Conservation (phyloP, 2,113 vertebrate genomes). For the Syrrhaptes paradoxus region DNA sequence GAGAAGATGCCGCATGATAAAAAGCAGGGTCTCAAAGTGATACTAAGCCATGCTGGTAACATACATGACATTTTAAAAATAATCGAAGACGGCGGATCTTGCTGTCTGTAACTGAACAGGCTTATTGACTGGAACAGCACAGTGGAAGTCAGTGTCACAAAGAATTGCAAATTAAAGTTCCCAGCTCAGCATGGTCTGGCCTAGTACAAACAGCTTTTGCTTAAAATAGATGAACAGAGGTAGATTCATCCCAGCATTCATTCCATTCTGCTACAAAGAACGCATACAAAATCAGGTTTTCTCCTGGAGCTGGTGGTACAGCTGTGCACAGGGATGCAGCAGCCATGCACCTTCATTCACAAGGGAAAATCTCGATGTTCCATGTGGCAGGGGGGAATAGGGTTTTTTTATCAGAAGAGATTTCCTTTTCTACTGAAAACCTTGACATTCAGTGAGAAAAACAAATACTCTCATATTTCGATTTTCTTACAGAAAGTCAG, state of each 20-base stretch:
- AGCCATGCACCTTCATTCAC: neutral
- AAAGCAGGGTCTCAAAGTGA: neutral
- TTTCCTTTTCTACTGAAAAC: neutral
- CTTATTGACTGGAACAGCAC: neutral
- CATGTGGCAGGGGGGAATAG: neutral
- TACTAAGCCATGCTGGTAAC: neutral
- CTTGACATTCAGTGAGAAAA: neutral
- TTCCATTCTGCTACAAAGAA: conserved; percentile 34
- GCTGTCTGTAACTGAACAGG: neutral
- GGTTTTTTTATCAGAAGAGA: neutral
- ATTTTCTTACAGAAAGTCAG: neutral
- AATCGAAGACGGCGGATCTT: neutral
- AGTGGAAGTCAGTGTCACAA: conserved; percentile 9
- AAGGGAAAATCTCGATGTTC: neutral
- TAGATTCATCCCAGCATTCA: conserved; percentile 14
- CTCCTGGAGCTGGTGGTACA: neutral
- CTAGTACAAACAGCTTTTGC: conserved; percentile 32
- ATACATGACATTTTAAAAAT: neutral
- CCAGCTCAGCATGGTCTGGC: conserved; percentile 44
- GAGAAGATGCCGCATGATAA: neutral
- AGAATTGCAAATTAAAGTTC: conserved; percentile 59
- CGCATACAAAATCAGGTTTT: conserved; percentile 26
- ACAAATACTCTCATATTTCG: neutral
- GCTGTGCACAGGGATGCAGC: neutral
- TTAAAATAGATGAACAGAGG: conserved; percentile 37